Conservation (phyloP, 2,888 invertebrate genomes). For the Calameuta idolon region DNA sequence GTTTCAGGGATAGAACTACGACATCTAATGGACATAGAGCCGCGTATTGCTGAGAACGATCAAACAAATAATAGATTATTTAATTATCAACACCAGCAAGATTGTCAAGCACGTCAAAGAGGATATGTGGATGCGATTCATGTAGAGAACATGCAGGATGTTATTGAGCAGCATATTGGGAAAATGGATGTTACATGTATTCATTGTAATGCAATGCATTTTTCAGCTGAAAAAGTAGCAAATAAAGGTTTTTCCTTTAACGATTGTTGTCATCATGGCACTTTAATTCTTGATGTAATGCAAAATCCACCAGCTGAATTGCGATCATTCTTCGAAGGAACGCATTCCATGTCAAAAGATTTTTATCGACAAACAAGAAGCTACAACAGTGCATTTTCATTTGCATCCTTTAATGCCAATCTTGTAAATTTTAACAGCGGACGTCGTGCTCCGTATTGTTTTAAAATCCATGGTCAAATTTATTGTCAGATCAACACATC, state of each 20-base stretch:
- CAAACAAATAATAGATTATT: too few relatives aligned
- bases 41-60: too few relatives aligned
- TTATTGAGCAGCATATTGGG: too few relatives aligned
- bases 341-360: conserved; percentile 20
- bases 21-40: too few relatives aligned
- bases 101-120: too few relatives aligned
- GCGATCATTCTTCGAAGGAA: conserved; percentile 24
- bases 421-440: conserved; percentile 20
- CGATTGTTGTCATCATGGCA: conserved; percentile 29
- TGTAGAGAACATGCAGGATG: too few relatives aligned
- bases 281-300: conserved; percentile 16
- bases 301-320: conserved; percentile 21
- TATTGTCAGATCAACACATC: conserved; percentile 25
- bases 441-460: conserved; percentile 9
- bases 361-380: conserved; percentile 23
- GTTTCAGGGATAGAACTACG: too few relatives aligned
- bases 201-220: conserved; percentile 11
- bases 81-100: too few relatives aligned
- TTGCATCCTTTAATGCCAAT: conserved; percentile 31
- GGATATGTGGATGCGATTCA: too few relatives aligned
- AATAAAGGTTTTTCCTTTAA: conserved; percentile 30
- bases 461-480: conserved; percentile 27
- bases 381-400: conserved; percentile 29
- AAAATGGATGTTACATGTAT: not conserved
- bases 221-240: conserved; percentile 7